These are phyloP conservation scores for Formicarius rufipectus DNA, from an alignment of 2,113 vertebrate species.

Conservation along the genomic window DNA sequence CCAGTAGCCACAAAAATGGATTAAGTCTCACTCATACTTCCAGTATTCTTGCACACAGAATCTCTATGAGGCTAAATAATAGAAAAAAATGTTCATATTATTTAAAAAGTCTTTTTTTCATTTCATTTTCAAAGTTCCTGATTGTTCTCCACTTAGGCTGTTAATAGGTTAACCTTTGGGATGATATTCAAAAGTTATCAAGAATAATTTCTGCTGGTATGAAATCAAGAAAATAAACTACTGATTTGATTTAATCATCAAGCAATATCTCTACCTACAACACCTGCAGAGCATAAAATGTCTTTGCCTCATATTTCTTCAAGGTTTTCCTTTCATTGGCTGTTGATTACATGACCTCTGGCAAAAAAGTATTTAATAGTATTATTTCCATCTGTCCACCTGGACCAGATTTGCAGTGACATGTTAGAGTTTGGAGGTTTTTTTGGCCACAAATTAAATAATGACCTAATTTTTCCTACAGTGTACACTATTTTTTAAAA, in stretches of 20 bases:
- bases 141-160: background rate
- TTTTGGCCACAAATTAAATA: slow-evolving; percentile 1
- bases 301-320: background rate
- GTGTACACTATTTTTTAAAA: background rate
- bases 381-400: slow-evolving; percentile 46
- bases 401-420: slow-evolving; percentile 19
- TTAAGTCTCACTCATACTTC: background rate
- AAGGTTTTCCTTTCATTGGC: background rate
- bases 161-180: background rate
- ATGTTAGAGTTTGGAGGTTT: background rate
- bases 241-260: background rate
- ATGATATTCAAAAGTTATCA: background rate
- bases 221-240: background rate
- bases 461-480: slow-evolving; percentile 7
- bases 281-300: background rate
- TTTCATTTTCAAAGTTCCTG: background rate
- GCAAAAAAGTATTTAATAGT: slow-evolving; percentile 26
- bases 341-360: slow-evolving; percentile 9
- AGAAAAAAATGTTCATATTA: background rate
- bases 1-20: background rate
- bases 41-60: background rate
- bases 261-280: background rate
- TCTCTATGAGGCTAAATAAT: background rate
- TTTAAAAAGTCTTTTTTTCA: background rate
- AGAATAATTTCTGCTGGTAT: background rate